Percentiles rank a stretch among this genome's conserved stretches.
Evolutionary conservation across 2,113 vertebrate species (phyloP).

Genomic region (Vulpes ferrilata): DNA sequence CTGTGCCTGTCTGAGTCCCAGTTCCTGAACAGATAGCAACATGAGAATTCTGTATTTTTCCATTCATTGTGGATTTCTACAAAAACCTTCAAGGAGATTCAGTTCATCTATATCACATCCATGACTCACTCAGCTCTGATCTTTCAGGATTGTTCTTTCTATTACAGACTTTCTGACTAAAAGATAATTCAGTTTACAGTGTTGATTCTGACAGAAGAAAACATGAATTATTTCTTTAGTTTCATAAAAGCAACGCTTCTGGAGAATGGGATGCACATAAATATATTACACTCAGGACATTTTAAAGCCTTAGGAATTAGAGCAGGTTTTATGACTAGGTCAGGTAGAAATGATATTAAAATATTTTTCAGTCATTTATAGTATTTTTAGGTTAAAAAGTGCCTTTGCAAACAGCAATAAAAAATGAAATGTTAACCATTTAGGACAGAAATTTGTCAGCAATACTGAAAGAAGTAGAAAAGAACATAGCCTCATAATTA

Average conservation of each 20-base stretch:
- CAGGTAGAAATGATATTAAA: conserved; percentile 20
- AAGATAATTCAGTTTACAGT: conserved; percentile 40
- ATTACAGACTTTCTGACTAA: neutral
- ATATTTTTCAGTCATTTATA: neutral
- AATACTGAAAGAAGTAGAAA: neutral
- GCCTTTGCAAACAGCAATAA: neutral
- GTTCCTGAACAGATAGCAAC: neutral
- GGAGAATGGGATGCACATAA: conserved; percentile 5
- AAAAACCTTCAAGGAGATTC: neutral
- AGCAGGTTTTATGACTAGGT: conserved; percentile 38
- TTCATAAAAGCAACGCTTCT: conserved; percentile 45
- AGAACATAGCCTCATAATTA: neutral
- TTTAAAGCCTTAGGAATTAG: conserved; percentile 60
- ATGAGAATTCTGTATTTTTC: neutral
- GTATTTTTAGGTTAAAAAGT: conserved; percentile 1
- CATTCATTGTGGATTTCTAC: neutral
- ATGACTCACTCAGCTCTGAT: conserved; percentile 2
- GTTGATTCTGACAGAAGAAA: conserved; percentile 48
- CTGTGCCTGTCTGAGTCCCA: neutral
- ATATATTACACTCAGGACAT: neutral
- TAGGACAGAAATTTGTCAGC: neutral
- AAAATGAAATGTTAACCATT: neutral
- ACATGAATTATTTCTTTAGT: conserved; percentile 63
- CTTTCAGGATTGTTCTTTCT: neutral
- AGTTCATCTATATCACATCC: neutral